A percentile compares a stretch with the other conserved stretches of the same genome.
Conservation (phyloP, 2,888 invertebrate species). For the Pseudeuparius sepicola region DNA sequence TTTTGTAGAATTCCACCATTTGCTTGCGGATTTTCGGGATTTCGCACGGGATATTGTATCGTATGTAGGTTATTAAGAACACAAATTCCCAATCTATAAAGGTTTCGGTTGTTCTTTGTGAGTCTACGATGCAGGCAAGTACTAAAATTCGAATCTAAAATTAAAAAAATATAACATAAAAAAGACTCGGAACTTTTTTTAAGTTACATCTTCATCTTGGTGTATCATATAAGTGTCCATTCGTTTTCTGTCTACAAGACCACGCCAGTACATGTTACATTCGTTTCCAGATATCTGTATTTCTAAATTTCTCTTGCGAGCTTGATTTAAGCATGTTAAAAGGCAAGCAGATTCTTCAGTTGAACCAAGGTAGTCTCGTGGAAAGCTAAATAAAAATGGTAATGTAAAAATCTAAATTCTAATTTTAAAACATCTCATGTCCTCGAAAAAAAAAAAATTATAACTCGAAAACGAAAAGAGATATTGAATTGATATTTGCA, state of each 20-base stretch:
- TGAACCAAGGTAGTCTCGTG: slow-evolving; percentile 25
- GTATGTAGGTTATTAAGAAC: slow-evolving; percentile 51
- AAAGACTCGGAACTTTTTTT: neutral
- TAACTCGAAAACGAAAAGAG: no score
- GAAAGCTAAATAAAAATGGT: slow-evolving; percentile 25
- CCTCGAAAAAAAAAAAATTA: no score
- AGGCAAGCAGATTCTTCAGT: slow-evolving; percentile 34
- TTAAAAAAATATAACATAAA: slow-evolving; percentile 33
- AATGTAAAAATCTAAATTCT: slow-evolving; percentile 5
- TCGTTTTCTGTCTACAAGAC: slow-evolving; percentile 42
- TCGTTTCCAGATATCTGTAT: slow-evolving; percentile 24
- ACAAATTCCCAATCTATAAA: slow-evolving; percentile 52
- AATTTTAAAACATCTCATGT: no score
- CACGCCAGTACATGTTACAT: slow-evolving; percentile 42
- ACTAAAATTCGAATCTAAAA: slow-evolving; percentile 57
- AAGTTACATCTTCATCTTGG: slow-evolving; percentile 45
- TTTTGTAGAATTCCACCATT: slow-evolving; percentile 58
- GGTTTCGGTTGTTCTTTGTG: slow-evolving; percentile 60
- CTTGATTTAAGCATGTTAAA: slow-evolving; percentile 42
- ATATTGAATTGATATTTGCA: no score
- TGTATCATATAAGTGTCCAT: slow-evolving; percentile 49
- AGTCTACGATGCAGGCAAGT: slow-evolving; percentile 61
- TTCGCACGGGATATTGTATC: slow-evolving; percentile 59
- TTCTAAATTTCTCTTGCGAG: slow-evolving; percentile 41
- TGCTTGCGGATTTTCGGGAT: slow-evolving; percentile 59